These are phyloP conservation scores for Hydractinia echinata DNA, from an alignment of 30 jellyfish, hydroid and myxozoan genomes.

Conservation along the genomic window DNA sequence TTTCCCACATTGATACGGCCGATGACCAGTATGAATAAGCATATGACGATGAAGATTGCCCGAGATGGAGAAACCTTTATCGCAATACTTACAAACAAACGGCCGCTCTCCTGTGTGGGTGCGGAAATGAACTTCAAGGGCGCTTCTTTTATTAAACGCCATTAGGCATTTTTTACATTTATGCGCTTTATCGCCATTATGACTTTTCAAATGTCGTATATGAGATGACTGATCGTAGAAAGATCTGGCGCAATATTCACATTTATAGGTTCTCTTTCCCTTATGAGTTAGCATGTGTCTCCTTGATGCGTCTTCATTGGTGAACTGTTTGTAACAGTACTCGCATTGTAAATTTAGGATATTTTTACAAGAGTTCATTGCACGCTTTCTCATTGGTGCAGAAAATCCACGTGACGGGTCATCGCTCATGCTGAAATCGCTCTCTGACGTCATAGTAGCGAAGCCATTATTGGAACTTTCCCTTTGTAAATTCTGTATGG, in stretches of 20 bases:
- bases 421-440: too few relatives aligned
- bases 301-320: slow-evolving; percentile 1
- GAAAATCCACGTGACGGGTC: too few relatives aligned
- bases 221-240: slow-evolving; percentile 33
- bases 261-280: slow-evolving; percentile 34
- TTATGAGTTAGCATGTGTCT: slow-evolving; percentile 35
- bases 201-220: slow-evolving; percentile 26
- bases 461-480: too few relatives aligned
- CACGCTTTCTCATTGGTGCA: too few relatives aligned
- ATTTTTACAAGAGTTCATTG: too few relatives aligned
- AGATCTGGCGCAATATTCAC: slow-evolving; percentile 38
- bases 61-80: slow-evolving; percentile 42
- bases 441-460: too few relatives aligned
- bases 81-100: slow-evolving; percentile 29
- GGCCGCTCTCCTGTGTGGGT: slow-evolving; percentile 50
- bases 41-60: slow-evolving; percentile 48
- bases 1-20: slow-evolving; percentile 45
- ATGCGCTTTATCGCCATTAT: slow-evolving; percentile 42
- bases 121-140: slow-evolving; percentile 34
- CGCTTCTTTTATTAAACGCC: slow-evolving; percentile 44
- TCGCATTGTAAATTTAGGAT: slow-evolving; percentile 20
- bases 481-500: too few relatives aligned
- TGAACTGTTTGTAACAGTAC: slow-evolving; percentile 23
- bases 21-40: slow-evolving; percentile 40
- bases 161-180: slow-evolving; percentile 31